These are phyloP conservation scores for Maconellicoccus hirsutus DNA, from an alignment of 1,140 invertebrate genomes.

Conservation along the genomic window DNA sequence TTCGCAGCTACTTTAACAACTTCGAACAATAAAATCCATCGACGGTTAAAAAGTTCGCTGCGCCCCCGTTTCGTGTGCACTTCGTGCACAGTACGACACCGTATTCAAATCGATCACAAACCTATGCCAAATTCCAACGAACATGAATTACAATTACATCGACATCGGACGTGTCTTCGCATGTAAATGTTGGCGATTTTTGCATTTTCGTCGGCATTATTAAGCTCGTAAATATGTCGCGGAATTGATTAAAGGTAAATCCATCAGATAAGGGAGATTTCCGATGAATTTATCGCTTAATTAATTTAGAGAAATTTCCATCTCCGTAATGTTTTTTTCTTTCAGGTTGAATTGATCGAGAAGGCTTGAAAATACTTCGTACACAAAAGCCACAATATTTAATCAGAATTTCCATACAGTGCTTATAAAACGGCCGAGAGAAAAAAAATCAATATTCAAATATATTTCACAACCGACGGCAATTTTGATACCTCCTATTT, in stretches of 20 bases:
- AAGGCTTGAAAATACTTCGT: no score
- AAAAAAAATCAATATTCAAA: no score
- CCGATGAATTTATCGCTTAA: no score
- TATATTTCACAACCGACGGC: no score
- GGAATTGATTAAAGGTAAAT: no score
- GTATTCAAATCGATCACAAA: background rate
- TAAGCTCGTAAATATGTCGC: background rate
- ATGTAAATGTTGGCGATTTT: background rate
- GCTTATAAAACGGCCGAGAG: no score
- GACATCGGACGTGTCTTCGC: background rate
- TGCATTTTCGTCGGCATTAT: background rate
- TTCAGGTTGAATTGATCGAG: no score
- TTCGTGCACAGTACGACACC: background rate
- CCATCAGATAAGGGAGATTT: no score
- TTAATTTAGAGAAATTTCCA: no score
- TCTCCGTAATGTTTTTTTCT: no score
- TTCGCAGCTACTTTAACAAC: background rate
- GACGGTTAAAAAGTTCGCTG: background rate
- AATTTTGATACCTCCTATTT: background rate
- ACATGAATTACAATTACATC: background rate
- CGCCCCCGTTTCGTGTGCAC: background rate
- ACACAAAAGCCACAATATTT: no score
- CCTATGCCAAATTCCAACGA: background rate
- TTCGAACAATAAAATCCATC: constrained; percentile 7
- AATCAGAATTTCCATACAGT: no score